These are phyloP conservation scores for Philonicus albiceps DNA, from an alignment of 2,888 invertebrate genomes.

Conservation along the genomic window DNA sequence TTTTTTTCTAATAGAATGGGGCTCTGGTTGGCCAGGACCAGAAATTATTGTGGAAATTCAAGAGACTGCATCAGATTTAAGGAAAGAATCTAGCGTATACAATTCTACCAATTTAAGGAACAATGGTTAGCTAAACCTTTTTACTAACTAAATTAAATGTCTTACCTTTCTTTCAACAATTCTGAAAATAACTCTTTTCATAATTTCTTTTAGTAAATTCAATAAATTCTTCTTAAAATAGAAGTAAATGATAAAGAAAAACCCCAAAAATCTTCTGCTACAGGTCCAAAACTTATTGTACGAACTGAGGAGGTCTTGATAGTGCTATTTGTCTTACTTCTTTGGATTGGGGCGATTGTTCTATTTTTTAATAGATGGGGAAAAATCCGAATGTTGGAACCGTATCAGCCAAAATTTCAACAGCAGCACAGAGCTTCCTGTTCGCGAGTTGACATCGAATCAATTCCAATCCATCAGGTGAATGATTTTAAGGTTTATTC, in stretches of 20 bases:
- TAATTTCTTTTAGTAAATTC: no score
- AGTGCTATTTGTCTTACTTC: conserved; percentile 81
- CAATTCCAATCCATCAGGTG: conserved; percentile 59
- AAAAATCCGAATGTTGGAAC: conserved; percentile 91
- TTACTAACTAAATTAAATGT: no score
- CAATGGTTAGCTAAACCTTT: conserved; percentile 51
- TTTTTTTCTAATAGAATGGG: conserved; percentile 58
- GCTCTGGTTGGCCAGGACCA: conserved; percentile 60
- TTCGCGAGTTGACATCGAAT: conserved; percentile 68
- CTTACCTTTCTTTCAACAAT: neutral
- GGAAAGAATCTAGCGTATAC: conserved; percentile 53
- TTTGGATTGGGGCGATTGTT: conserved; percentile 90
- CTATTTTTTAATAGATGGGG: conserved; percentile 95
- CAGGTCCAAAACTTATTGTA: conserved; percentile 75
- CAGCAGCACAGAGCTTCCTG: conserved; percentile 84
- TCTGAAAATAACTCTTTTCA: no score
- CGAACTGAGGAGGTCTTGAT: conserved; percentile 86
- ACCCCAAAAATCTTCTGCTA: neutral
- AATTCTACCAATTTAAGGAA: conserved; percentile 51
- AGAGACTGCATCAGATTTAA: conserved; percentile 57
- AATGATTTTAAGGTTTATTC: conserved; percentile 7
- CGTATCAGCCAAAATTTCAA: conserved; percentile 89
- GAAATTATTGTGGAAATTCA: conserved; percentile 62
- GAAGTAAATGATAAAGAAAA: neutral
- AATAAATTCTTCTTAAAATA: no score